Conservation (phyloP, 2,113 vertebrate genomes). For the Candoia aspera region DNA sequence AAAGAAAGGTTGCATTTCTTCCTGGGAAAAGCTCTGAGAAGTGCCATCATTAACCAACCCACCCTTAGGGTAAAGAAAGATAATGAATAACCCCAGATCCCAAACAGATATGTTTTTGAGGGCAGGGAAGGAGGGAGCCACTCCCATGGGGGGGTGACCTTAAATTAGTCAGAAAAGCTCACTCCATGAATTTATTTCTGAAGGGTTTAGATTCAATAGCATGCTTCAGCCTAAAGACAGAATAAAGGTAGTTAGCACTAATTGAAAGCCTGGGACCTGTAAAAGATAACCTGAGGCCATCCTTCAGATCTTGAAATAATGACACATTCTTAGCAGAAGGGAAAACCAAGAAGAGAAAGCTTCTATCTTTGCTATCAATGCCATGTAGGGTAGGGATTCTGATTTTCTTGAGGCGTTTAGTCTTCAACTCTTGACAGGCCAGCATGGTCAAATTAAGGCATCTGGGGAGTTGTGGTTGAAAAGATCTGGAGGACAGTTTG, state of each 20-base stretch:
- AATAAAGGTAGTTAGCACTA: neutral
- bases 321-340: neutral
- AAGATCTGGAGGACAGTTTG: neutral
- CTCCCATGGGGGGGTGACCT: neutral
- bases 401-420: neutral
- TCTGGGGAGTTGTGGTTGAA: neutral
- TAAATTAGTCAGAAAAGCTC: slow-evolving; percentile 3
- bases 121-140: neutral
- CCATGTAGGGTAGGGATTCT: neutral
- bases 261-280: slow-evolving; percentile 9
- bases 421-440: neutral
- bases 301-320: neutral
- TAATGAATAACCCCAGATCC: neutral
- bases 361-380: neutral
- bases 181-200: neutral
- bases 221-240: neutral
- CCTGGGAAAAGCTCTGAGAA: slow-evolving; percentile 1
- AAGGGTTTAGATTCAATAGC: neutral
- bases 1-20: neutral
- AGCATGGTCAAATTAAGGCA: neutral
- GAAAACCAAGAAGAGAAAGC: neutral
- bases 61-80: neutral
- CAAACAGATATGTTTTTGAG: neutral
- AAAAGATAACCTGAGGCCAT: neutral
- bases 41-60: neutral